Percentiles rank a stretch among this genome's conserved stretches.
These are phyloP conservation scores for Chloroceryle inda DNA, from an alignment of 2,797 vertebrate species.

Conservation along the genomic window DNA sequence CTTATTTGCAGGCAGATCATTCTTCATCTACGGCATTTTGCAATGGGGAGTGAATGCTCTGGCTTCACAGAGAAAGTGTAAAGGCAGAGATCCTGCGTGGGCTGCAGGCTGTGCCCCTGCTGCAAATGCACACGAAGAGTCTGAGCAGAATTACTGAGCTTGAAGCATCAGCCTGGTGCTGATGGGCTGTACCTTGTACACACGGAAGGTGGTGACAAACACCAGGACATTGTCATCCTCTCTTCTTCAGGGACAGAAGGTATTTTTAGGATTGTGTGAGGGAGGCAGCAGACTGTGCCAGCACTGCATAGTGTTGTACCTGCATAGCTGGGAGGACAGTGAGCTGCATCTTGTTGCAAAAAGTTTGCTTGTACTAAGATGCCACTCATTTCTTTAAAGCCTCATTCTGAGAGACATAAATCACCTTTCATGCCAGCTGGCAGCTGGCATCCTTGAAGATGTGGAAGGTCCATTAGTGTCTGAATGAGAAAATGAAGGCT, in stretches of 20 bases:
- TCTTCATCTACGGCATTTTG: neutral
- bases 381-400: neutral
- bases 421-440: neutral
- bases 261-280: neutral
- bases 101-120: neutral
- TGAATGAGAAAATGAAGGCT: neutral
- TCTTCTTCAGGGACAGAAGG: neutral
- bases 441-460: neutral
- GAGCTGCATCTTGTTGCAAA: neutral
- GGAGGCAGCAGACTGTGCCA: neutral
- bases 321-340: rapidly evolving
- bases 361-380: neutral
- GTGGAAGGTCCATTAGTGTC: neutral
- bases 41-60: neutral
- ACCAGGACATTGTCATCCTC: neutral
- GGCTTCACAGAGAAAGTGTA: neutral
- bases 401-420: neutral
- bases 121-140: neutral
- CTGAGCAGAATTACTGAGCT: neutral
- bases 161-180: neutral
- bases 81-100: neutral
- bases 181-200: neutral
- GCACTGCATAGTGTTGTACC: neutral
- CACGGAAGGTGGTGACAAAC: neutral
- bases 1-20: neutral